Base-by-base conservation (phyloP, 2,797 vertebrate species). In the Melanotaenia trifasciata region DNA sequence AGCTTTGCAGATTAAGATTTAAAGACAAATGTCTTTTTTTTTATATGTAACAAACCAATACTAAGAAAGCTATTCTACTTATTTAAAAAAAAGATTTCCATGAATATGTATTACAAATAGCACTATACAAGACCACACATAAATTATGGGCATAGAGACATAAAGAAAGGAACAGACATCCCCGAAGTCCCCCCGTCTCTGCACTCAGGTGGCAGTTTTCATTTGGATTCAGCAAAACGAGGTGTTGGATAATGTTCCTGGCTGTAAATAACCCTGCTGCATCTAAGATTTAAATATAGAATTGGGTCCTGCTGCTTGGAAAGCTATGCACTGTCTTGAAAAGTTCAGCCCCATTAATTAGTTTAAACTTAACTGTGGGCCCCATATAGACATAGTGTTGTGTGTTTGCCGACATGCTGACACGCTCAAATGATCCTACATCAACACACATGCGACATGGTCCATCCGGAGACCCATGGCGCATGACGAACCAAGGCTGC, bases 281-380 rank as follows among this genome's bases (percentile, higher is more conserved):
- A 92, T 90, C 30, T 78, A 78, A 57, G 87, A 92, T 94, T 93
- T 94, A 95, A 94, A 91, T 86, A 90, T 91, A 93, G 92, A 87
- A 84, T 84, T 80, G 67, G 78, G 40, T 94, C 92, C 90, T 87
- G 84, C 88, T 81, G 28, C 92, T 89, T 83, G 92, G 93, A 95
- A 94, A 92, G 82, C 91, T 84, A 68, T 90, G 84, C 91, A 84
- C 93, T 93, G 87, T 89, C 90, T 89, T 85, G 95, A 94, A 95
- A 95, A 93, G 80, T 47, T 82, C 92, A 92, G 90, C 79, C 79
- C 77, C 92, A 80, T 93, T 95, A 94, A 95, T 94, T 94, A 95
- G 92, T 92, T 87, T 83, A 87, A 90, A 91, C 87, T 82, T 90
- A 92, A 90, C 90, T 75, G 70, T 58, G 66, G 83, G 32, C 81